A percentile compares a stretch with the other conserved stretches of the same genome.
phyloP scores from a whole-genome alignment of 2,888 invertebrate species.

The Synanthedon vespiformis region DNA sequence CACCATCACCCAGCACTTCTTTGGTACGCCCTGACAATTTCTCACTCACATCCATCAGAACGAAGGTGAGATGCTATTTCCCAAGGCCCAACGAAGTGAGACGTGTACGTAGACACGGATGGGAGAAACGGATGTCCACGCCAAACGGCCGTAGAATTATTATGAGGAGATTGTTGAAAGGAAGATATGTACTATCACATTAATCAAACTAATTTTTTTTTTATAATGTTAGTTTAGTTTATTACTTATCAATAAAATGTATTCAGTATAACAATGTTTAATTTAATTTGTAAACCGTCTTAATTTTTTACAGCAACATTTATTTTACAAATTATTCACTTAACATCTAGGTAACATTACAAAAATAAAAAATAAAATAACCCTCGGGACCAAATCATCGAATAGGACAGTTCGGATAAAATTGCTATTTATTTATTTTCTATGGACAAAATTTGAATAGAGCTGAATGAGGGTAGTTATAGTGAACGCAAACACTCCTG shows the following conservation, averaged over 20 bases:
- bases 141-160: conserved; percentile 75
- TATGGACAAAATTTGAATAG: too few relatives aligned
- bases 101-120: conserved; percentile 79
- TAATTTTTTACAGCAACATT: conserved; percentile 17
- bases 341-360: conserved; percentile 20
- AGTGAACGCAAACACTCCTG: too few relatives aligned
- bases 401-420: too few relatives aligned
- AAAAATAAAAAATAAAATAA: conserved; percentile 9
- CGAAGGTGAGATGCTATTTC: conserved; percentile 76
- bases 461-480: too few relatives aligned
- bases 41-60: conserved; percentile 41
- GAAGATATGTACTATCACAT: conserved; percentile 77
- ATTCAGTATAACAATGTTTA: conserved; percentile 6
- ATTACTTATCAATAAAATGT: not conserved
- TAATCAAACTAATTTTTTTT: conserved; percentile 30
- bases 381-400: not conserved
- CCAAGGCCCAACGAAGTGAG: conserved; percentile 80
- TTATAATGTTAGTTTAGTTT: too few relatives aligned
- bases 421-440: too few relatives aligned
- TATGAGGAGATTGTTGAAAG: conserved; percentile 83
- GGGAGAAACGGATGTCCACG: conserved; percentile 77
- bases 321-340: conserved; percentile 27
- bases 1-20: conserved; percentile 13
- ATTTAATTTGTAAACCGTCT: conserved; percentile 23
- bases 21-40: conserved; percentile 40